These are phyloP conservation scores for Sciurus carolinensis DNA, from an alignment of 2,797 vertebrate genomes.

Conservation along the genomic window DNA sequence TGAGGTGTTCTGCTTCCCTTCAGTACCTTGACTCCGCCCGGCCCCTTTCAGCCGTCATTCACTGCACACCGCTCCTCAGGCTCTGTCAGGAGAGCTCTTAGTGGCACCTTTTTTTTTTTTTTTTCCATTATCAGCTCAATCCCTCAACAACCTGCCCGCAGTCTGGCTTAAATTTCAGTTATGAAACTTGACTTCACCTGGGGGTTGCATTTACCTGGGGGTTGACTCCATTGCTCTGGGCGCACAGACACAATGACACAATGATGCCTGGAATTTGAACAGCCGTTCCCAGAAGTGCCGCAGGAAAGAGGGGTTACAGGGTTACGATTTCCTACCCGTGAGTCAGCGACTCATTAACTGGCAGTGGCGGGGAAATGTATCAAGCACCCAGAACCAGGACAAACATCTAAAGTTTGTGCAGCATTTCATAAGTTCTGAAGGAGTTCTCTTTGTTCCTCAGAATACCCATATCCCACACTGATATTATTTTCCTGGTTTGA, in stretches of 20 bases:
- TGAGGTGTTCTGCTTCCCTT: constrained; percentile 42
- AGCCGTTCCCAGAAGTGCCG: neutral
- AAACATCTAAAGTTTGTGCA: neutral
- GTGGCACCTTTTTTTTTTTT: neutral
- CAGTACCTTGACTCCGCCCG: constrained; percentile 52
- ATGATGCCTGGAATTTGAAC: constrained; percentile 6
- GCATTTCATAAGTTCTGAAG: neutral
- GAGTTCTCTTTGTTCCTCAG: constrained; percentile 5
- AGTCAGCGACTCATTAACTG: neutral
- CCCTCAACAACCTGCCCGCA: neutral
- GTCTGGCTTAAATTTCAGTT: constrained; percentile 47
- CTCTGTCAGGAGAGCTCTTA: neutral
- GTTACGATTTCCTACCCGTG: neutral
- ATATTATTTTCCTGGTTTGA: neutral
- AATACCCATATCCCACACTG: neutral
- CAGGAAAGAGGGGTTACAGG: neutral
- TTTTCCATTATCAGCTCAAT: neutral
- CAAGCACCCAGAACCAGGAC: neutral
- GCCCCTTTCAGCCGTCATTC: constrained; percentile 25
- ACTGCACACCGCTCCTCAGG: neutral
- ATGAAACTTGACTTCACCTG: neutral
- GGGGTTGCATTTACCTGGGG: neutral
- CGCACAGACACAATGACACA: neutral
- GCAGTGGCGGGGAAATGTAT: neutral
- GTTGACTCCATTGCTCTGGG: neutral